Percentiles rank a stretch among this genome's conserved stretches.
These are phyloP conservation scores for Saccostrea echinata DNA, from an alignment of 1,140 invertebrate genomes.

Conservation along the genomic window DNA sequence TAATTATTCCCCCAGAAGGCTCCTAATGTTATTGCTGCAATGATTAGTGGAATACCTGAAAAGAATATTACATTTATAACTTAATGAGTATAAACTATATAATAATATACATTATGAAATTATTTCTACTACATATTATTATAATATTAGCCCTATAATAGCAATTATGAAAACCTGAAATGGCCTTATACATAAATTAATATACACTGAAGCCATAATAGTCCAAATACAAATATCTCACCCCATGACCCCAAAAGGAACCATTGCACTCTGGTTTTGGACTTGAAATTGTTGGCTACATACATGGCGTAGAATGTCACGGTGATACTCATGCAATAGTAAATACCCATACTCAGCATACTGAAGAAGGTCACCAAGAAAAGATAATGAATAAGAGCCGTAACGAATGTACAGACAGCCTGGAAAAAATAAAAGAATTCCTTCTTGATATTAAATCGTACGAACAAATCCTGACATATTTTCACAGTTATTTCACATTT, in stretches of 20 bases:
- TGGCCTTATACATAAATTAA: too few species aligned
- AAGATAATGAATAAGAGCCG: slow-evolving; percentile 40
- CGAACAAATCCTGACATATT: too few species aligned
- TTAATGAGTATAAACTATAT: too few species aligned
- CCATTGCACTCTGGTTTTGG: slow-evolving; percentile 23
- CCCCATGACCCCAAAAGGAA: slow-evolving; percentile 35
- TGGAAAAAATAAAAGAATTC: too few species aligned
- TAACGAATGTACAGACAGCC: not conserved
- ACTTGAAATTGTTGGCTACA: slow-evolving; percentile 36
- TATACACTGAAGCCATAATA: too few species aligned
- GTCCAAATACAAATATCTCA: not conserved
- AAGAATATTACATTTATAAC: too few species aligned
- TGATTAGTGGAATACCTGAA: slow-evolving; percentile 40
- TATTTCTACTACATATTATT: too few species aligned
- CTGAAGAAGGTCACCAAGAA: slow-evolving; percentile 38
- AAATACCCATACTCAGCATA: slow-evolving; percentile 33
- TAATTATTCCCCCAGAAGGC: slow-evolving; percentile 26
- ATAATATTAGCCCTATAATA: too few species aligned
- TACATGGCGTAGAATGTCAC: slow-evolving; percentile 6
- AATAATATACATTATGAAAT: too few species aligned
- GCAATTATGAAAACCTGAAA: too few species aligned
- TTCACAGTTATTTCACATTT: too few species aligned
- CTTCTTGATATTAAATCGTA: too few species aligned
- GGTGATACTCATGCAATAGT: slow-evolving; percentile 26
- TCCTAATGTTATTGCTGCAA: slow-evolving; percentile 34